Evolutionary conservation across 2,113 vertebrate species (phyloP).

Genomic region (Paramormyrops kingsleyae): DNA sequence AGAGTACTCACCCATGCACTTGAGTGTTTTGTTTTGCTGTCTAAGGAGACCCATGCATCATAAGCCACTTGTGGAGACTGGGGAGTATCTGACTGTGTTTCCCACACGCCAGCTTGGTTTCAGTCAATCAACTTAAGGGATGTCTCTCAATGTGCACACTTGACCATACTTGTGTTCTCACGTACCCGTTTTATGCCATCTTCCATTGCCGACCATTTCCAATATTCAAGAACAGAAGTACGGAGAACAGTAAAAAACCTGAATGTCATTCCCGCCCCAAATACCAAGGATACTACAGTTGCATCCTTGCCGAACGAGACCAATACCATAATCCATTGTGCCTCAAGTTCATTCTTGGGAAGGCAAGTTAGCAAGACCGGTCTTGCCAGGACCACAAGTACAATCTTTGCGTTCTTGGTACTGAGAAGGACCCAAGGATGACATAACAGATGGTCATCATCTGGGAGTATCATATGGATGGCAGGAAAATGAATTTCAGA

Average conservation of each 20-base stretch:
- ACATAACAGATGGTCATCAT: constrained; percentile 1
- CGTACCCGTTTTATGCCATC: background rate
- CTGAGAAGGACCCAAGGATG: background rate
- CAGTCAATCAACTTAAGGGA: constrained; percentile 17
- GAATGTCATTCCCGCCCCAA: background rate
- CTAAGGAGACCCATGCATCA: background rate
- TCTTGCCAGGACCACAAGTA: background rate
- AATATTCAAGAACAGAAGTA: background rate
- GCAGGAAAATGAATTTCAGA: background rate
- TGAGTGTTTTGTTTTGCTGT: background rate
- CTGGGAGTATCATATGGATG: background rate
- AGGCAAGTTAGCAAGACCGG: background rate
- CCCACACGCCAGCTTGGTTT: constrained; percentile 19
- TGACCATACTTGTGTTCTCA: background rate
- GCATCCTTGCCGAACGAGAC: background rate
- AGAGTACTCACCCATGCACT: background rate
- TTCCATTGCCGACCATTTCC: background rate
- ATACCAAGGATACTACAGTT: background rate
- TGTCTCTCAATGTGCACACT: background rate
- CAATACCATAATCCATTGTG: background rate
- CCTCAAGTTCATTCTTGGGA: background rate
- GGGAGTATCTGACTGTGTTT: background rate
- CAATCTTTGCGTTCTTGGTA: background rate
- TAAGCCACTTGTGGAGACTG: background rate
- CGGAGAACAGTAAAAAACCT: background rate